These are phyloP conservation scores for Plutella xylostella DNA, from an alignment of 2,888 invertebrate genomes.

Conservation along the genomic window DNA sequence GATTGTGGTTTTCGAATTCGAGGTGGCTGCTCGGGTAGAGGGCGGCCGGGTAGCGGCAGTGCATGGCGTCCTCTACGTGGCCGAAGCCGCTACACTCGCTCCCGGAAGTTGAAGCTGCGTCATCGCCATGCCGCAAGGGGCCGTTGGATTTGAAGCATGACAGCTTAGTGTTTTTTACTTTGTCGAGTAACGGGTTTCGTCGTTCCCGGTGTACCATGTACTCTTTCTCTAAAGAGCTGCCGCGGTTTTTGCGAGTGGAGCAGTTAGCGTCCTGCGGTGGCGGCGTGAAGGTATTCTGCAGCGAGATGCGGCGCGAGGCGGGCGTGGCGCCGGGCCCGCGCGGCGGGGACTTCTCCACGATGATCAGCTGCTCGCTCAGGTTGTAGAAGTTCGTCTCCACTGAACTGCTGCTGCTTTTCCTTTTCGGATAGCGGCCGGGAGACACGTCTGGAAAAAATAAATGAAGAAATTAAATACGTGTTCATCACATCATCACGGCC, in stretches of 20 bases:
- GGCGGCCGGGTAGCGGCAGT: slow-evolving; percentile 43
- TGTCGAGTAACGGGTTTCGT: slow-evolving; percentile 76
- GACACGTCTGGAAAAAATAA: slow-evolving; percentile 69
- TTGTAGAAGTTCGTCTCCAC: slow-evolving; percentile 78
- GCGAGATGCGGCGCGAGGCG: slow-evolving; percentile 50
- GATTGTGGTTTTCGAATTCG: slow-evolving; percentile 62
- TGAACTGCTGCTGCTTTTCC: slow-evolving; percentile 72
- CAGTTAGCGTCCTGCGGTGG: slow-evolving; percentile 62
- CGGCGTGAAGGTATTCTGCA: slow-evolving; percentile 50
- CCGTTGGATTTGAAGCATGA: slow-evolving; percentile 75
- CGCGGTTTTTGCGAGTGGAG: slow-evolving; percentile 57
- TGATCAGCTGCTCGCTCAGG: slow-evolving; percentile 71
- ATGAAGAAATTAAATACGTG: too few relatives aligned
- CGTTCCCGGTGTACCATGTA: slow-evolving; percentile 73
- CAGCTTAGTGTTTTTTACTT: slow-evolving; percentile 77
- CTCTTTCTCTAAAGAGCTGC: slow-evolving; percentile 67
- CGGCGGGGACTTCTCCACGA: slow-evolving; percentile 69
- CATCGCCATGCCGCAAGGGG: slow-evolving; percentile 58
- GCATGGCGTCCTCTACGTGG: slow-evolving; percentile 49
- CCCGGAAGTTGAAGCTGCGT: slow-evolving; percentile 61
- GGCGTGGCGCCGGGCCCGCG: slow-evolving; percentile 47
- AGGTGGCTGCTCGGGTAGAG: slow-evolving; percentile 47
- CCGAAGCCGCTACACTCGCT: slow-evolving; percentile 66
- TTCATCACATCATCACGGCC: too few relatives aligned
- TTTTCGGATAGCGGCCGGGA: slow-evolving; percentile 71